phyloP scores from a whole-genome alignment of 2,797 vertebrate genomes.

The Lates japonicus region DNA sequence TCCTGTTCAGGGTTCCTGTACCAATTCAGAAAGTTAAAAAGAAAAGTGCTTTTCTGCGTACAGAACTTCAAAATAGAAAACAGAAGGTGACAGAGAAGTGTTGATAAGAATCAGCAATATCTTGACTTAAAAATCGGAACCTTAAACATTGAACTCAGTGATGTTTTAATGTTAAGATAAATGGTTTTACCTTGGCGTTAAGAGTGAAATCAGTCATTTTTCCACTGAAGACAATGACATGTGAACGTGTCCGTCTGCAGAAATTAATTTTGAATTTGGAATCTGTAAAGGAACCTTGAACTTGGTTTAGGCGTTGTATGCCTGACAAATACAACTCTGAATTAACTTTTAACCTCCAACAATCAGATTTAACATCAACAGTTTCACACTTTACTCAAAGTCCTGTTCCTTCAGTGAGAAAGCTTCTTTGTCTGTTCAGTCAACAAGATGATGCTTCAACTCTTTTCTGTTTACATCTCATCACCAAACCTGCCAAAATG shows the following conservation, averaged over 20 bases:
- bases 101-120: neutral
- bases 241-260: neutral
- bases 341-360: neutral
- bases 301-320: neutral
- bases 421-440: neutral
- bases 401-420: neutral
- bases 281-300: neutral
- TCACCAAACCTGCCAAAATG: conserved; percentile 83
- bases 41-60: neutral
- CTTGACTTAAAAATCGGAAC: neutral
- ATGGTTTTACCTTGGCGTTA: neutral
- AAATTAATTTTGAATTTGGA: neutral
- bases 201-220: neutral
- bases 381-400: neutral
- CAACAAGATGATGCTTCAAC: neutral
- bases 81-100: neutral
- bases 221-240: neutral
- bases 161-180: neutral
- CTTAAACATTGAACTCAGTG: neutral
- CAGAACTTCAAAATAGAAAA: neutral
- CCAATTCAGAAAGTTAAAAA: neutral
- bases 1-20: conserved; percentile 8
- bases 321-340: neutral
- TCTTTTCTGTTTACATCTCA: conserved; percentile 74
- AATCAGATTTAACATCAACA: neutral